phyloP scores from a whole-genome alignment of 2,113 vertebrate species.

The Mohoua ochrocephala region DNA sequence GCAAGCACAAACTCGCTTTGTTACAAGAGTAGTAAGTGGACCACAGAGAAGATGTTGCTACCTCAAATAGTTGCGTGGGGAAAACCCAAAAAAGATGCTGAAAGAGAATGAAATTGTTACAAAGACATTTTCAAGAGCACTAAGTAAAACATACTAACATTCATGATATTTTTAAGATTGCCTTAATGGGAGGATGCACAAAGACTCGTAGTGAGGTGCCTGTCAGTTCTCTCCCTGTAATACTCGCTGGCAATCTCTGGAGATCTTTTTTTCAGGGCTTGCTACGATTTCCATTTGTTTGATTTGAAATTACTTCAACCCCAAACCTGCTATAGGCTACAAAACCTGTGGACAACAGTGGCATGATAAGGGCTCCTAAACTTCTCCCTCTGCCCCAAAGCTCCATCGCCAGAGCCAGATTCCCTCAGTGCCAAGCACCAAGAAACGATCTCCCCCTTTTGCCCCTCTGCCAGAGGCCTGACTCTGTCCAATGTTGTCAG shows the following conservation, averaged over 20 bases:
- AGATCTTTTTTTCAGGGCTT: not conserved
- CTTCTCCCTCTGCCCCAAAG: not conserved
- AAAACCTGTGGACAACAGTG: not conserved
- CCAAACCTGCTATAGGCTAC: not conserved
- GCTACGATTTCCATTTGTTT: not conserved
- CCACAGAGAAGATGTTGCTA: not conserved
- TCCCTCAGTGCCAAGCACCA: not conserved
- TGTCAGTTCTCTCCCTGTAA: not conserved
- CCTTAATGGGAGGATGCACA: not conserved
- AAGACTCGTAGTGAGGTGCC: not conserved
- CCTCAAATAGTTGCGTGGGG: not conserved
- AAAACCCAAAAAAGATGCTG: not conserved
- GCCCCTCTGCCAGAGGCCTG: not conserved
- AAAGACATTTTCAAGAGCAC: not conserved
- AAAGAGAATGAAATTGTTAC: not conserved
- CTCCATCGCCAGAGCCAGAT: not conserved
- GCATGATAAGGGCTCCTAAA: not conserved
- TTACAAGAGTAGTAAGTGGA: not conserved
- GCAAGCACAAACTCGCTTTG: not conserved
- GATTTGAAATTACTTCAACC: not conserved
- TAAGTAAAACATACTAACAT: not conserved
- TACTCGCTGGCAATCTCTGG: not conserved
- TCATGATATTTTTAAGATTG: not conserved
- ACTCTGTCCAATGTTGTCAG: not conserved
- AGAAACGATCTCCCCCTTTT: not conserved